These are phyloP conservation scores for Agonopterix alstromeriana DNA, from an alignment of 2,888 invertebrate genomes.

Conservation along the genomic window DNA sequence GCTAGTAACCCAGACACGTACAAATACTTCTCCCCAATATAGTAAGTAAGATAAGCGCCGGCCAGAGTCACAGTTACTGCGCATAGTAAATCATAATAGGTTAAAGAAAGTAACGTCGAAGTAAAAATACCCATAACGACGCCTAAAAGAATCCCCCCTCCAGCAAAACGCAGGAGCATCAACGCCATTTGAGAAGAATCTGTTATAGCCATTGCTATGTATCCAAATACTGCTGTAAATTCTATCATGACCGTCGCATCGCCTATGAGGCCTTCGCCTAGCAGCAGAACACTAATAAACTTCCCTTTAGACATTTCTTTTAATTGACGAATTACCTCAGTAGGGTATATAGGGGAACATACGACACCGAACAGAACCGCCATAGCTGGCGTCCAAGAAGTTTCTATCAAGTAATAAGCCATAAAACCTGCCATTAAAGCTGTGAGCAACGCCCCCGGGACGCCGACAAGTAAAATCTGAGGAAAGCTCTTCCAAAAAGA, in stretches of 20 bases:
- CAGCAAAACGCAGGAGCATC: slow-evolving; percentile 47
- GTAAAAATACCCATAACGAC: slow-evolving; percentile 55
- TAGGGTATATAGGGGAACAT: slow-evolving; percentile 60
- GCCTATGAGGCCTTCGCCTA: slow-evolving; percentile 60
- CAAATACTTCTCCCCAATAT: slow-evolving; percentile 58
- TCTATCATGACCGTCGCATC: slow-evolving; percentile 62
- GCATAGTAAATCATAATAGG: slow-evolving; percentile 54
- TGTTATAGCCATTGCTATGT: slow-evolving; percentile 42
- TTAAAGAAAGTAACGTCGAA: slow-evolving; percentile 43
- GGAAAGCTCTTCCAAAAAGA: slow-evolving; percentile 58
- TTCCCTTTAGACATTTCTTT: slow-evolving; percentile 57
- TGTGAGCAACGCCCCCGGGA: slow-evolving; percentile 48
- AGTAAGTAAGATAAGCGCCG: slow-evolving; percentile 56
- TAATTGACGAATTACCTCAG: slow-evolving; percentile 54
- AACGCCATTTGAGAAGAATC: slow-evolving; percentile 45
- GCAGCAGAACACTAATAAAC: slow-evolving; percentile 49
- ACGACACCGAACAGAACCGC: slow-evolving; percentile 54
- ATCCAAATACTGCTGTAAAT: slow-evolving; percentile 54
- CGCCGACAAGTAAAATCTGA: slow-evolving; percentile 53
- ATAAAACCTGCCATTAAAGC: slow-evolving; percentile 51
- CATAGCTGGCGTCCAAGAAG: slow-evolving; percentile 48
- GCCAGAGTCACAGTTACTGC: slow-evolving; percentile 52
- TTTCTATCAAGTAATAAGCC: slow-evolving; percentile 53
- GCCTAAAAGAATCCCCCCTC: slow-evolving; percentile 54
- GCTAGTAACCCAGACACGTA: slow-evolving; percentile 60